Evolutionary conservation across 2,888 invertebrate genomes (phyloP).

Genomic region (Mystacides longicornis): DNA sequence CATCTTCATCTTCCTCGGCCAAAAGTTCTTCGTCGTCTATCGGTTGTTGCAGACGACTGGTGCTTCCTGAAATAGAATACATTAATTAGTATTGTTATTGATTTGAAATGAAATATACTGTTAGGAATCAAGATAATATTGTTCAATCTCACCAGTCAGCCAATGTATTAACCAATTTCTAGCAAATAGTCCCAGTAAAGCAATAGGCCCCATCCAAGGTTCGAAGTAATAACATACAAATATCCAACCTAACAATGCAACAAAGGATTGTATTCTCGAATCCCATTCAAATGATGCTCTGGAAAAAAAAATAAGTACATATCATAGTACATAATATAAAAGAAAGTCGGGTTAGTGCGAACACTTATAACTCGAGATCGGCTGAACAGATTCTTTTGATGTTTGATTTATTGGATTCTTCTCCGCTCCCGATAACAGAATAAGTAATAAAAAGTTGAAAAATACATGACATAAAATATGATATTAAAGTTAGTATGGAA

Average conservation of each 20-base stretch:
- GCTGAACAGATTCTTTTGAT: too few species aligned
- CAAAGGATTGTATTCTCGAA: slow-evolving; percentile 73
- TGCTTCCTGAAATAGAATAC: slow-evolving; percentile 40
- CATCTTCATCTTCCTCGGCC: slow-evolving; percentile 78
- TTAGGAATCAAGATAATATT: background rate
- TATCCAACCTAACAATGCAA: slow-evolving; percentile 80
- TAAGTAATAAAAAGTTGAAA: too few species aligned
- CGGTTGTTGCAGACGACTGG: slow-evolving; percentile 42
- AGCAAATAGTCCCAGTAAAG: slow-evolving; percentile 72
- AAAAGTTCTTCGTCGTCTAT: slow-evolving; percentile 59
- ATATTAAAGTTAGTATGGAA: too few species aligned
- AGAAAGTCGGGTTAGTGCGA: too few species aligned
- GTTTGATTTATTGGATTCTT: too few species aligned
- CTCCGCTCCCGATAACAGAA: too few species aligned
- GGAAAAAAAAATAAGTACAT: slow-evolving; percentile 29
- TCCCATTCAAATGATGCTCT: slow-evolving; percentile 98
- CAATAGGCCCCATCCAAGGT: slow-evolving; percentile 87
- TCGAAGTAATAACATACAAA: slow-evolving; percentile 89
- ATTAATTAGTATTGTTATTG: too few species aligned
- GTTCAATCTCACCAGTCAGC: slow-evolving; percentile 36
- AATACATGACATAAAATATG: too few species aligned
- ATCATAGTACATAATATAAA: background rate
- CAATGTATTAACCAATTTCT: slow-evolving; percentile 47
- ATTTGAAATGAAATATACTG: background rate
- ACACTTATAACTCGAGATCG: too few species aligned